A percentile compares a stretch with the other conserved stretches of the same genome.
phyloP scores from a whole-genome alignment of 2,113 vertebrate species.

The Rostratula benghalensis region DNA sequence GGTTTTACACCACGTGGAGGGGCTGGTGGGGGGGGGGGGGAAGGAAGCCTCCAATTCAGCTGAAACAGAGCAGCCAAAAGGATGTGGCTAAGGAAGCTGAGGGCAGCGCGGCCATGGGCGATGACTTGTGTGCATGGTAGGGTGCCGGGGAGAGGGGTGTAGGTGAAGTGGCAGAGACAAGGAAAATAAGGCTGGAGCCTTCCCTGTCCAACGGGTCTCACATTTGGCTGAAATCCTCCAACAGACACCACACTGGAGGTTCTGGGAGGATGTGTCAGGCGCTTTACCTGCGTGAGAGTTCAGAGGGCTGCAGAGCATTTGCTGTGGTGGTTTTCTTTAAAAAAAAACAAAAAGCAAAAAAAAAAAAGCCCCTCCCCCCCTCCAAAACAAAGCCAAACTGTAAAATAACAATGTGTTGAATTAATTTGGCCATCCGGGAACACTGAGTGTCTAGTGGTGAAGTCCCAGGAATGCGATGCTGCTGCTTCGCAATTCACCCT shows the following conservation, averaged over 20 bases:
- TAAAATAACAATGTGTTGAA: slow-evolving; percentile 27
- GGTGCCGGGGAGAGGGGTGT: background rate
- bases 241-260: rapidly evolving
- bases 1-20: slow-evolving; percentile 13
- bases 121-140: background rate
- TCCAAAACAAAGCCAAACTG: background rate
- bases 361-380: background rate
- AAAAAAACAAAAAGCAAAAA: background rate
- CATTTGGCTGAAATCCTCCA: background rate
- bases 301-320: background rate
- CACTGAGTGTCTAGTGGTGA: background rate
- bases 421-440: slow-evolving; percentile 29
- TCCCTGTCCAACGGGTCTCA: background rate
- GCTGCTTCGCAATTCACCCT: slow-evolving; percentile 37
- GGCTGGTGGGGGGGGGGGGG: slow-evolving; percentile 7
- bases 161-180: background rate
- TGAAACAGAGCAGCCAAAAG: slow-evolving; percentile 32
- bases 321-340: background rate
- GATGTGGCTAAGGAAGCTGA: slow-evolving; percentile 57
- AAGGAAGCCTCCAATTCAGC: slow-evolving; percentile 57
- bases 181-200: background rate
- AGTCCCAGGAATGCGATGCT: slow-evolving; percentile 36
- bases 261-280: background rate
- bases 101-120: background rate
- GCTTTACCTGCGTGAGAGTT: background rate